Base-by-base conservation (phyloP, 2,797 vertebrate species). In the Sebastes iracundus region DNA sequence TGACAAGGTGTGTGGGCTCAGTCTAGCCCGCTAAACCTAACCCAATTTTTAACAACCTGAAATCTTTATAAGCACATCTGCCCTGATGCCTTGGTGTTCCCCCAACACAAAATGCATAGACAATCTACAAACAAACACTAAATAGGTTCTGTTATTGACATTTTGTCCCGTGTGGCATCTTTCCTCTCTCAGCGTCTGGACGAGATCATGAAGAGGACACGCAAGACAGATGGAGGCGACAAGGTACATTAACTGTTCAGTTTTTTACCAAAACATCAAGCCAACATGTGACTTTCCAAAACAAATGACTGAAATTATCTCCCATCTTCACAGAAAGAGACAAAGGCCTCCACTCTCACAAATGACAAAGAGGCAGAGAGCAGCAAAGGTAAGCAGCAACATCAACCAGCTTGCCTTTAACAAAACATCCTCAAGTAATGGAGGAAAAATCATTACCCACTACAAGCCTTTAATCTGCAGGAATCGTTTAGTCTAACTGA, bases 161-260 rank as follows among this genome's bases (percentile, higher is more conserved):
- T 18, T 63, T 61, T 28, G 4, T 33, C 35, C 18, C 25, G 16
- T 27, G 68, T 56, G 28, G 14, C 46, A 67, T 27, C 77, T 53
- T 16, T 65, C 33, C 78, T 18, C 9, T 68, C 42, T 58, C 94
- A 99, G 98, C 97, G 98, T 71, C 95, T 99, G 90, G 98, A 99
- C 23, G 97, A 99, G 94, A 99, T 99, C 86, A 99, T 99, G 98
- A 99, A 99, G 95, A 96, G 98, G 90, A 99, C 98, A 1, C 97
- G 98, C 73, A 99, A 97, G 86, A 96, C 97, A 0, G 98, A 99
- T 0, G 84, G 87, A n/a, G 93, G 90, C 0, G 97, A 99, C 75
- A 98, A 98, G 97, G 98, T 98, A 89, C 5, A 11, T 62, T 42
- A 42, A 2, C 4, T n/a, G 1, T 78, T 46, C 5, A 20, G 1